Evolutionary conservation across 2,113 vertebrate species (phyloP).

Genomic region (Rhinichthys klamathensis): DNA sequence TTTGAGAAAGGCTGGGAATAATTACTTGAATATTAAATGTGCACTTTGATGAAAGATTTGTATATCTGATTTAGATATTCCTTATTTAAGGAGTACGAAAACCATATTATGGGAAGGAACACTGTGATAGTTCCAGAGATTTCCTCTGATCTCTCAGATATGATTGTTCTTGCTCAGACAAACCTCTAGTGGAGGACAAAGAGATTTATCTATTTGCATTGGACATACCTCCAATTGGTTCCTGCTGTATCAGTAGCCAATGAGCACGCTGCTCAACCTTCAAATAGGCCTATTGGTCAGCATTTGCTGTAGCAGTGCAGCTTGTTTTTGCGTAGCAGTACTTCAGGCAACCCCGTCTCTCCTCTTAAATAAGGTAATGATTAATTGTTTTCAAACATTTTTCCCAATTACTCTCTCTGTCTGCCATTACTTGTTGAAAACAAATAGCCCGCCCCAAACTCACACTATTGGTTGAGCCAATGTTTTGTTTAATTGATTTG

Average conservation of each 20-base stretch:
- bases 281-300: no score
- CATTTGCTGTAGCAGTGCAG: no score
- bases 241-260: no score
- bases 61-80: conserved; percentile 31
- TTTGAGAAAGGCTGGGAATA: conserved; percentile 45
- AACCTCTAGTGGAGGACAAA: conserved; percentile 11
- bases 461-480: background rate
- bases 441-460: background rate
- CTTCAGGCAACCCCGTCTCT: no score
- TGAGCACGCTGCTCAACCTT: no score
- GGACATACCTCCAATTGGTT: background rate
- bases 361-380: background rate
- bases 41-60: conserved; percentile 50
- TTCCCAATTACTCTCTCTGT: background rate
- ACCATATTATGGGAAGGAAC: conserved; percentile 39
- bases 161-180: conserved; percentile 30
- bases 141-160: conserved; percentile 35
- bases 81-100: conserved; percentile 35
- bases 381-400: background rate
- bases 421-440: background rate
- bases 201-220: conserved; percentile 2
- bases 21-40: conserved; percentile 47
- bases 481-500: no score
- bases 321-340: no score
- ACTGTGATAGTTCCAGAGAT: conserved; percentile 29